A percentile compares a stretch with the other conserved stretches of the same genome.
Conservation (phyloP, 2,113 vertebrate genomes). For the Oreochromis niloticus region DNA sequence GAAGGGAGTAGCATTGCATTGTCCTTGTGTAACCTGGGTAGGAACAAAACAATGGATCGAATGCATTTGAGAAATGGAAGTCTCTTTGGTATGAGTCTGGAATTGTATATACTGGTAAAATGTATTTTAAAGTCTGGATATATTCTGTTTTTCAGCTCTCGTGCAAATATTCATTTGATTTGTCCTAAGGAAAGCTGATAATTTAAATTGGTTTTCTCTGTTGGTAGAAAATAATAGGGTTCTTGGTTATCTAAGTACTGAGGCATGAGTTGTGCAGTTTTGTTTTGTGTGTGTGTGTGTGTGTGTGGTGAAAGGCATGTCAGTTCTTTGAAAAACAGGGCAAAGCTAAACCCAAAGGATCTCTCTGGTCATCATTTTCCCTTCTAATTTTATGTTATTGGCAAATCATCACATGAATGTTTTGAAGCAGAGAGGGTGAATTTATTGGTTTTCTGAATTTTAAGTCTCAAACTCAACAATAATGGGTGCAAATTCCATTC, state of each 20-base stretch:
- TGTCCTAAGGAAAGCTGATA: not conserved
- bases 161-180: not conserved
- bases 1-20: constrained; percentile 1
- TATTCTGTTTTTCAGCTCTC: not conserved
- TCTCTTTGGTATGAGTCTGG: not conserved
- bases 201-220: constrained; percentile 24
- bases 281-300: not conserved
- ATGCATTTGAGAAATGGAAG: not conserved
- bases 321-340: not conserved
- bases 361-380: not conserved
- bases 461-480: not conserved
- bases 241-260: not conserved
- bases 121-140: not conserved
- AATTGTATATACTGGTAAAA: not conserved
- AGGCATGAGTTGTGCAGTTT: not conserved
- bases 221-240: not conserved
- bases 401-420: not conserved
- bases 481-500: not conserved
- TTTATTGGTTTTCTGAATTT: not conserved
- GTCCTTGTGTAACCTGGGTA: constrained; percentile 15
- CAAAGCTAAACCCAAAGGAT: not conserved
- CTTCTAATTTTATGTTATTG: not conserved
- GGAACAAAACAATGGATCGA: not conserved
- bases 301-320: not conserved
- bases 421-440: not conserved